Conservation (phyloP, 2,888 invertebrate genomes). For the Xiphydria camelus region DNA sequence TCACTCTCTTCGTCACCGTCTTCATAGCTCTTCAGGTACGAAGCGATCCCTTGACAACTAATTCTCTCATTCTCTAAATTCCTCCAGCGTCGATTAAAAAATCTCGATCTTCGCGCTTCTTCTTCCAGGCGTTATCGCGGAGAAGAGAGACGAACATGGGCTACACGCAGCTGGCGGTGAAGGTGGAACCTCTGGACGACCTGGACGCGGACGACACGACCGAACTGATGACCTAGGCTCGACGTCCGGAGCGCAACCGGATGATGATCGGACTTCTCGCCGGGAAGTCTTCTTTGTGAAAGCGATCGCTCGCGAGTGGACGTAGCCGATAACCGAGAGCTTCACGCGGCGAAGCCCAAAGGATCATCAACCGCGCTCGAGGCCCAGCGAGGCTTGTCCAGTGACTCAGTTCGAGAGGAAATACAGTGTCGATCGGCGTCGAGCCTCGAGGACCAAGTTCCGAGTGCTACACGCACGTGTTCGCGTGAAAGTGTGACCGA, state of each 20-base stretch:
- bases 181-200: slow-evolving; percentile 51
- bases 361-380: no score
- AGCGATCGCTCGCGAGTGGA: neutral
- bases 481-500: neutral
- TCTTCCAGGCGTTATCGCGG: slow-evolving; percentile 44
- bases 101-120: no score
- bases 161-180: slow-evolving; percentile 50
- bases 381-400: neutral
- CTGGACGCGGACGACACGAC: slow-evolving; percentile 49
- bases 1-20: slow-evolving; percentile 71
- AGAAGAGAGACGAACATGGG: slow-evolving; percentile 46
- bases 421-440: no score
- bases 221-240: slow-evolving; percentile 51
- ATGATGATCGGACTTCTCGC: neutral
- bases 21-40: slow-evolving; percentile 75
- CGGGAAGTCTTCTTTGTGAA: neutral
- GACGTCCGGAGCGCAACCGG: neutral
- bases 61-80: neutral
- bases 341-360: no score
- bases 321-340: neutral
- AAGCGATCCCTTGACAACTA: neutral
- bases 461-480: neutral
- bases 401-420: no score
- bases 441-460: no score
- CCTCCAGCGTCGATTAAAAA: no score